Evolutionary conservation across 2,113 vertebrate species (phyloP), one percentile per base, ranked within the genome.

Genomic region (Nibea coibor): DNA sequence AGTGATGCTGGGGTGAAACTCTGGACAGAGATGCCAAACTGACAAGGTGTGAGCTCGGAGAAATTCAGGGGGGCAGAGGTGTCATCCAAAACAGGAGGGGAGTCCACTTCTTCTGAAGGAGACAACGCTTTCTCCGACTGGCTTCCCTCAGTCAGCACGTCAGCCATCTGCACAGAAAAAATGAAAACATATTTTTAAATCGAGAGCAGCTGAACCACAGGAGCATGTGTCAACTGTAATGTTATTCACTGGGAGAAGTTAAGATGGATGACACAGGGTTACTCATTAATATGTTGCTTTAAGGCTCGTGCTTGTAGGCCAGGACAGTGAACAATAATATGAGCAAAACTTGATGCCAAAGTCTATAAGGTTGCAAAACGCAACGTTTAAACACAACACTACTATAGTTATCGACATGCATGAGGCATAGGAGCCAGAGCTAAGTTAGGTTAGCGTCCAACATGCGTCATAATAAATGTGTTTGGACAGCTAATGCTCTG

Each of bases 11-110:
- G 87, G 12, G 78, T 83, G 62, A 95, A 95, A 72, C 94, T 96
- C 50, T 91, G 66, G 6, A 79, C 47, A 48, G 92, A 92, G 67
- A 96, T 95, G 42, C 94, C 94, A 81, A 95, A 94, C 63, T 92
- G 86, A 79, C 43, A 69, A 0, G 93, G 87, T 9, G 92, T 94
- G 48, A 94, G 77, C 43, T 65, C 75, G 1, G 77, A 84, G 87
- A 95, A 94, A 65, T 94, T 87, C n/a, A 91, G 3, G 3, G 80
- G 62, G 1, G 43, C n/a, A 14, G 75, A 61, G n/a, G 39, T 19
- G 15, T 71, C 70, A n/a, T 68, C 63, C 74, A 66, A 15, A 48
- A 56, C 53, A 4, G 20, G 2, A 51, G 45, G 12, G 4, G 39
- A 11, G 5, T 58, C 51, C 57, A 39, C 35, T 39, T 83, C 77